Conservation (phyloP, 2,888 invertebrate species). For the Dermolepida albohirtum region DNA sequence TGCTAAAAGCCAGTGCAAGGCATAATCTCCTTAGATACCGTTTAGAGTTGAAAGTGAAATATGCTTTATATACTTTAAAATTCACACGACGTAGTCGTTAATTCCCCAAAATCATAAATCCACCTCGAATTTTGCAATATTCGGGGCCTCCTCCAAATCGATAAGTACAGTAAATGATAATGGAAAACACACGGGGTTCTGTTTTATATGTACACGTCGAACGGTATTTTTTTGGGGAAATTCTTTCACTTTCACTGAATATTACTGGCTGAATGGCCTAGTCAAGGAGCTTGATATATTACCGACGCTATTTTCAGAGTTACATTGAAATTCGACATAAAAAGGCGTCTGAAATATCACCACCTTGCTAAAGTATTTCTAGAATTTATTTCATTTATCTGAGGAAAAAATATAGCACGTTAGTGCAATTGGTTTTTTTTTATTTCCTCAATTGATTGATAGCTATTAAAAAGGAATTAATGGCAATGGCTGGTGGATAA, state of each 20-base stretch:
- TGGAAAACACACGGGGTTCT: slow-evolving; percentile 32
- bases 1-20: too few species aligned
- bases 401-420: slow-evolving; percentile 3
- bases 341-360: slow-evolving; percentile 29
- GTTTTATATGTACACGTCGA: slow-evolving; percentile 22
- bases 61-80: slow-evolving; percentile 6
- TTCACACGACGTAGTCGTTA: not conserved
- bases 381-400: slow-evolving; percentile 28
- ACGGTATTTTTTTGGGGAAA: slow-evolving; percentile 20
- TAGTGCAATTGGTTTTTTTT: slow-evolving; percentile 5
- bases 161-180: slow-evolving; percentile 32
- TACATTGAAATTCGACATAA: slow-evolving; percentile 25
- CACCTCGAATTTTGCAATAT: slow-evolving; percentile 22
- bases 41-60: slow-evolving; percentile 1
- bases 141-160: slow-evolving; percentile 17
- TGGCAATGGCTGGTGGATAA: not conserved
- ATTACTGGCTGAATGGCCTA: slow-evolving; percentile 27
- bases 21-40: not conserved
- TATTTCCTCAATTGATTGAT: slow-evolving; percentile 14
- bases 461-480: slow-evolving; percentile 18
- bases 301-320: slow-evolving; percentile 22
- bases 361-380: slow-evolving; percentile 17
- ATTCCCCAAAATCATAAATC: slow-evolving; percentile 26
- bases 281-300: slow-evolving; percentile 35
- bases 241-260: slow-evolving; percentile 32